Percentiles rank a stretch among this genome's conserved stretches.
phyloP scores from a whole-genome alignment of 1,140 invertebrate genomes.

The Drosophila sp. region DNA sequence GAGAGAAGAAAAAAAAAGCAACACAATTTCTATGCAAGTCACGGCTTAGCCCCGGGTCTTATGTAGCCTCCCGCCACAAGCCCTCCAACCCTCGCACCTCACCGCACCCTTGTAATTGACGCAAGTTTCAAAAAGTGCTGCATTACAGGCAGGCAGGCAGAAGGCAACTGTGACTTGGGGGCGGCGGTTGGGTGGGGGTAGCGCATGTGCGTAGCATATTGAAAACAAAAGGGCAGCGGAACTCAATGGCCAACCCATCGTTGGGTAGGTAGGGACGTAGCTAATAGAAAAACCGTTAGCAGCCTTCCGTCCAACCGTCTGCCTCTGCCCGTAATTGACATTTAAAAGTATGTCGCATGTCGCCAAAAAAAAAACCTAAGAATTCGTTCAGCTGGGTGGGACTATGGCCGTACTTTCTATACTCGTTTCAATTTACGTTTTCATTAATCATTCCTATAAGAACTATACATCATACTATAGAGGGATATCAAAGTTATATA shows the following conservation, averaged over 20 bases:
- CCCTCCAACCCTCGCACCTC: constrained; percentile 19
- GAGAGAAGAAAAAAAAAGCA: constrained; percentile 32
- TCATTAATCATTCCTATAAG: no score
- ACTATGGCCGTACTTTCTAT: neutral
- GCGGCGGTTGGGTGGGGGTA: constrained; percentile 1
- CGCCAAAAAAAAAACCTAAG: constrained; percentile 21
- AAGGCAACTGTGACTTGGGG: neutral
- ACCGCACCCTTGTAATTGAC: constrained; percentile 53
- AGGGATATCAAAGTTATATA: no score
- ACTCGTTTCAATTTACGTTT: neutral
- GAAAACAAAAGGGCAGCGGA: constrained; percentile 57
- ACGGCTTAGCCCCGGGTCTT: constrained; percentile 48
- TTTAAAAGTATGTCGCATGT: constrained; percentile 80
- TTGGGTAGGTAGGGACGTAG: constrained; percentile 11
- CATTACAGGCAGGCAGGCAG: constrained; percentile 32
- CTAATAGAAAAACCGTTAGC: constrained; percentile 72
- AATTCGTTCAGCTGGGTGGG: neutral
- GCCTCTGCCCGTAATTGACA: constrained; percentile 69
- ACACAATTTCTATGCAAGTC: constrained; percentile 74
- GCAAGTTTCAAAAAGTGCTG: constrained; percentile 67
- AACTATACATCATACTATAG: no score
- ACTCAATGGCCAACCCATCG: constrained; percentile 32
- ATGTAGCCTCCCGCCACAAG: neutral
- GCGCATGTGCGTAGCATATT: constrained; percentile 68
- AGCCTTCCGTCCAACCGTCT: neutral